Evolutionary conservation across 2,888 invertebrate genomes (phyloP).

Genomic region (Ennomos quercinarius): DNA sequence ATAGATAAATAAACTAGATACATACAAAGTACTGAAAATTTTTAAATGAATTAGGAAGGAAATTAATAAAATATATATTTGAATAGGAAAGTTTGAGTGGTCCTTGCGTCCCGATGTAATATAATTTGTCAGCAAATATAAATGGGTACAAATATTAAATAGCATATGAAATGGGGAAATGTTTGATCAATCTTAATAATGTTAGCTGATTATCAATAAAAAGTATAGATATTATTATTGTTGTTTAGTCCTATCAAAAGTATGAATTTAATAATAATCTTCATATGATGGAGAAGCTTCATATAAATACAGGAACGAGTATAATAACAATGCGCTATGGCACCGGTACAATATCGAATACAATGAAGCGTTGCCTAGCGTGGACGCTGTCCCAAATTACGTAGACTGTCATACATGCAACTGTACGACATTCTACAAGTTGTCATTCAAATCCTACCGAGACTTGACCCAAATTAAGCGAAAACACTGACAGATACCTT

Average conservation of each 20-base stretch:
- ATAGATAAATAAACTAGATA: slow-evolving; percentile 44
- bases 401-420: slow-evolving; percentile 53
- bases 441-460: slow-evolving; percentile 54
- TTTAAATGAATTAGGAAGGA: slow-evolving; percentile 52
- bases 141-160: slow-evolving; percentile 32
- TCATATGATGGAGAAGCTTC: slow-evolving; percentile 67
- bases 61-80: slow-evolving; percentile 57
- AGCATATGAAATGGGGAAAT: slow-evolving; percentile 23
- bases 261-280: slow-evolving; percentile 40
- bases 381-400: slow-evolving; percentile 50
- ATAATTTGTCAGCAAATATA: slow-evolving; percentile 46
- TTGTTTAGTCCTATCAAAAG: slow-evolving; percentile 25
- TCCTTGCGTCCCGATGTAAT: slow-evolving; percentile 87
- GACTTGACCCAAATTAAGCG: slow-evolving; percentile 71
- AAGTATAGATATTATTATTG: slow-evolving; percentile 21
- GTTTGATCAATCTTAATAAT: slow-evolving; percentile 24
- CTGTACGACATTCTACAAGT: slow-evolving; percentile 57
- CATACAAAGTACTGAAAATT: slow-evolving; percentile 54
- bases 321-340: slow-evolving; percentile 66
- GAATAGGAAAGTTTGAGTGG: slow-evolving; percentile 91
- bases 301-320: slow-evolving; percentile 51
- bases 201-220: slow-evolving; percentile 32
- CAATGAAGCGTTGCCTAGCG: slow-evolving; percentile 70
- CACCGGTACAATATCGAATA: slow-evolving; percentile 74
- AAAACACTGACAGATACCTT: slow-evolving; percentile 75